These are phyloP conservation scores for Neotoma lepida DNA, from an alignment of 2,113 vertebrate genomes.

Conservation along the genomic window DNA sequence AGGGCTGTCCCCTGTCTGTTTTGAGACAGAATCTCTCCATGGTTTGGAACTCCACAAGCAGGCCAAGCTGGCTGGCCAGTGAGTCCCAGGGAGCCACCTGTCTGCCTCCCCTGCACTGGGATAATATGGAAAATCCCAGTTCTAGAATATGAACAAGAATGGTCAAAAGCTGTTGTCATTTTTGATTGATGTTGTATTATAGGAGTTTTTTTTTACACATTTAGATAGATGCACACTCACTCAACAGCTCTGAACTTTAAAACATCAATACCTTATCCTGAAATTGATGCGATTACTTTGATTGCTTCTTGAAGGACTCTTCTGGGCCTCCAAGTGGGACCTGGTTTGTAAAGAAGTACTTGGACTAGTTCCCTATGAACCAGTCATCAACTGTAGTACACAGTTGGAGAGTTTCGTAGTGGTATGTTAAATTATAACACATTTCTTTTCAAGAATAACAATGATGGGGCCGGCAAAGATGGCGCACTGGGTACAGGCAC, in stretches of 20 bases:
- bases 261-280: background rate
- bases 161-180: background rate
- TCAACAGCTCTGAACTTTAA: background rate
- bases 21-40: background rate
- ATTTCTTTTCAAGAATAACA: background rate
- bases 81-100: background rate
- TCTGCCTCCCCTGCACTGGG: background rate
- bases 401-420: background rate
- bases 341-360: background rate
- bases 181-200: background rate
- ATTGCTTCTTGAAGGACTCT: background rate
- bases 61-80: too few species aligned
- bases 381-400: too few species aligned
- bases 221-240: fast-evolving
- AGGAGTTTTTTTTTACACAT: background rate
- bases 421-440: background rate
- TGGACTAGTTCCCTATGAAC: background rate
- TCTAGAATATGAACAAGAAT: background rate
- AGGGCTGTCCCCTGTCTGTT: background rate
- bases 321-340: background rate
- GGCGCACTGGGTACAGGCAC: too few species aligned
- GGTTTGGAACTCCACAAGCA: background rate
- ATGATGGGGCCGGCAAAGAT: background rate
- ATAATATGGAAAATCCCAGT: background rate
- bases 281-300: background rate